Percentiles rank a stretch among this genome's conserved stretches.
Conservation (phyloP, 2,113 vertebrate species). For the Melanocharis versteri region DNA sequence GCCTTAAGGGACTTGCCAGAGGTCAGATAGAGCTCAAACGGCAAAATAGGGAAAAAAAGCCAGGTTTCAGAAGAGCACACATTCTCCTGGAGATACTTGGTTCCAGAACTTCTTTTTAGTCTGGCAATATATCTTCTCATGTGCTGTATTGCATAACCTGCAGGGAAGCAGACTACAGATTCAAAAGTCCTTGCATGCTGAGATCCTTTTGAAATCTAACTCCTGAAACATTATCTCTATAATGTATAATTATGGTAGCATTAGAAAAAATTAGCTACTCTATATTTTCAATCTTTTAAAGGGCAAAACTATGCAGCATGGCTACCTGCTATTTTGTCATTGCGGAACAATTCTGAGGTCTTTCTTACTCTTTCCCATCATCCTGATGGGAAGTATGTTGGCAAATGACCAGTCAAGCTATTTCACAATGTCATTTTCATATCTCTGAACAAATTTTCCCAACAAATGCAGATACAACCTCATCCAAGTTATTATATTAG, state of each 20-base stretch:
- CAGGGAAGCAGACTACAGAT: neutral
- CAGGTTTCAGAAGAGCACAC: neutral
- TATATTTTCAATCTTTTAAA: neutral
- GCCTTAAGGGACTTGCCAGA: neutral
- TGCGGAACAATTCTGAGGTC: neutral
- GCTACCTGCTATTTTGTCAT: neutral
- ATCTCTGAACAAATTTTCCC: conserved; percentile 22
- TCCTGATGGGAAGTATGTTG: conserved; percentile 34
- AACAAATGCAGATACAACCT: neutral
- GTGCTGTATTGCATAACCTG: neutral
- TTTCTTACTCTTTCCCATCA: neutral
- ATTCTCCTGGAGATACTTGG: neutral
- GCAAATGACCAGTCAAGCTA: conserved; percentile 36
- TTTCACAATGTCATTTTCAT: conserved; percentile 52
- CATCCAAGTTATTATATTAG: conserved; percentile 48
- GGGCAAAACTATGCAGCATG: neutral
- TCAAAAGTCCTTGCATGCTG: neutral
- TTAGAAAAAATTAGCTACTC: neutral
- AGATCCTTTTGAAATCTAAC: neutral
- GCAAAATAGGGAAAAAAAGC: neutral
- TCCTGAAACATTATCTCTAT: neutral
- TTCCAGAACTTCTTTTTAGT: neutral
- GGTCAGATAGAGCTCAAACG: neutral
- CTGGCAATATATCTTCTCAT: neutral
- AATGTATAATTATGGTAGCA: neutral